phyloP scores from a whole-genome alignment of 1,140 invertebrate species.

The Drosophila dunni region DNA sequence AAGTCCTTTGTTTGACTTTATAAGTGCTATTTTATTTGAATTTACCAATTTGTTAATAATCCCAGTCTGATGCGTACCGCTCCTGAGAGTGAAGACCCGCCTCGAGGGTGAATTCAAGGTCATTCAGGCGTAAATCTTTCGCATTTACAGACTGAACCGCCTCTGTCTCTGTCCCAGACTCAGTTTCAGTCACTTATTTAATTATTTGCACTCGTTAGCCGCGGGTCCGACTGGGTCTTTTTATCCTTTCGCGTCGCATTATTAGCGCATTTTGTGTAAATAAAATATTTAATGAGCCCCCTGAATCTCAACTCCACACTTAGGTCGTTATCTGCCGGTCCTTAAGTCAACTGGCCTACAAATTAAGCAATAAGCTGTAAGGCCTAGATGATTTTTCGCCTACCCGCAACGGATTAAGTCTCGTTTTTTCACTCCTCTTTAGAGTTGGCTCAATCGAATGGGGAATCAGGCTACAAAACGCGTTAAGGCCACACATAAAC shows the following conservation, averaged over 20 bases:
- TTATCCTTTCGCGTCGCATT: slow-evolving; percentile 46
- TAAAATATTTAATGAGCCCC: slow-evolving; percentile 68
- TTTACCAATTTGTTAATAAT: no score
- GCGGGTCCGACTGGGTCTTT: slow-evolving; percentile 34
- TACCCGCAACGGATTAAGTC: neutral
- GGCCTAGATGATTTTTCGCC: slow-evolving; percentile 53
- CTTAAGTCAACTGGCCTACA: slow-evolving; percentile 73
- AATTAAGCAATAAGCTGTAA: slow-evolving; percentile 75
- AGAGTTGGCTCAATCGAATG: slow-evolving; percentile 46
- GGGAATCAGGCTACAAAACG: slow-evolving; percentile 51
- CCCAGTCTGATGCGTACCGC: no score
- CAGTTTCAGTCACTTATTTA: neutral
- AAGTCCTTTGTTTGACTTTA: no score
- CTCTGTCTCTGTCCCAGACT: neutral
- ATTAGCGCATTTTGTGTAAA: slow-evolving; percentile 77
- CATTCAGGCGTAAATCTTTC: no score
- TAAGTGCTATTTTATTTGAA: no score
- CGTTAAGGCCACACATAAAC: slow-evolving; percentile 11
- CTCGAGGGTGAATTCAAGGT: no score
- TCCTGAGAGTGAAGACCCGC: no score
- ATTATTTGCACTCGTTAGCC: slow-evolving; percentile 1
- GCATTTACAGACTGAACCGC: no score
- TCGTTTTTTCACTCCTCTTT: neutral
- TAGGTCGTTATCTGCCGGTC: slow-evolving; percentile 49
- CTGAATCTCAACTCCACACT: slow-evolving; percentile 1